phyloP scores from a whole-genome alignment of 2,888 invertebrate genomes.

The Timema cristinae region DNA sequence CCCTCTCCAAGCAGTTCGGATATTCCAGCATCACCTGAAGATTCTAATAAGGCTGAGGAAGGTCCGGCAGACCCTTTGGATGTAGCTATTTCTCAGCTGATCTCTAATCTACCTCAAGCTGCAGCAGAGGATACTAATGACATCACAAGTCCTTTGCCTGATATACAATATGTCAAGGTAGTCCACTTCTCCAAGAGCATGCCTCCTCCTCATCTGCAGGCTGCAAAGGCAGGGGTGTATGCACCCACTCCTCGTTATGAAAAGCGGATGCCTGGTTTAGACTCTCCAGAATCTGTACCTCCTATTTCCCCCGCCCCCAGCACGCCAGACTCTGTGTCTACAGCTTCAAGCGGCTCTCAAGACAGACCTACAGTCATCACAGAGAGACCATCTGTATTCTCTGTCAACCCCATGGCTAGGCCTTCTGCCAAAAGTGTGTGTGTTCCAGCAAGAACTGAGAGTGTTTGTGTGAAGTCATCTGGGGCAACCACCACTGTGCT shows the following conservation, averaged over 20 bases:
- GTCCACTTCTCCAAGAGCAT: slow-evolving; percentile 41
- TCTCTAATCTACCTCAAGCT: slow-evolving; percentile 49
- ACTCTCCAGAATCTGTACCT: not conserved
- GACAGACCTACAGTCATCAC: slow-evolving; percentile 16
- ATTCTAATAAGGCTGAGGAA: not conserved
- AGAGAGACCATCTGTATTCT: not conserved
- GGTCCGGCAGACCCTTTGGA: slow-evolving; percentile 53
- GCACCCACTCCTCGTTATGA: slow-evolving; percentile 14
- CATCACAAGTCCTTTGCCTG: slow-evolving; percentile 32
- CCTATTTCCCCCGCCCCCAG: slow-evolving; percentile 21
- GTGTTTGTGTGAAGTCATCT: slow-evolving; percentile 9
- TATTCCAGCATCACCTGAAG: not conserved
- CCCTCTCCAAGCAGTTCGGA: not conserved
- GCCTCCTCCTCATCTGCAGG: slow-evolving; percentile 42
- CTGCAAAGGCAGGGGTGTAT: slow-evolving; percentile 39
- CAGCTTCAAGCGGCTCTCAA: slow-evolving; percentile 8
- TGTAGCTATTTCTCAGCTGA: slow-evolving; percentile 66
- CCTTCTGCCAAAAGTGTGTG: not conserved
- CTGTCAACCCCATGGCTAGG: slow-evolving; percentile 8
- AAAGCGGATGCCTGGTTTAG: not conserved
- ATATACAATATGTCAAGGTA: slow-evolving; percentile 42
- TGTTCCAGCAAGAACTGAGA: slow-evolving; percentile 12
- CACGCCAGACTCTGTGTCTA: slow-evolving; percentile 15
- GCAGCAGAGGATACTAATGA: slow-evolving; percentile 21
- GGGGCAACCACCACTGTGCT: not conserved